A percentile compares a stretch with the other conserved stretches of the same genome.
Conservation (phyloP, 2,888 invertebrate species). For the Phaedon cochleariae region DNA sequence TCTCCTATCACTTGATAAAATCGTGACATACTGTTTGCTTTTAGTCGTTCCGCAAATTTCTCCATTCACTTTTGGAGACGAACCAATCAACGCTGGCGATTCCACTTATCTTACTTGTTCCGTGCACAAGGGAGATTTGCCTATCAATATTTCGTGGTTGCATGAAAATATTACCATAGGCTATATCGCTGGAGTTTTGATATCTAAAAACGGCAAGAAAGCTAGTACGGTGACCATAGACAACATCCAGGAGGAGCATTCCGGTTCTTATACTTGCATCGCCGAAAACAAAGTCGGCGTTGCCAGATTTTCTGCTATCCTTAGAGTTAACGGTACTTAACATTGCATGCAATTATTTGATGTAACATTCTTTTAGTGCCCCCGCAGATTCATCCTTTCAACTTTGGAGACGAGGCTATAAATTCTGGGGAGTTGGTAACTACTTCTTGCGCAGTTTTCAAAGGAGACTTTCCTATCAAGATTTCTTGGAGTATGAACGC, state of each 20-base stretch:
- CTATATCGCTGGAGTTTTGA: constrained; percentile 48
- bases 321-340: constrained; percentile 72
- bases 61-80: constrained; percentile 76
- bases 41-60: constrained; percentile 75
- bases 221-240: constrained; percentile 65
- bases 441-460: constrained; percentile 72
- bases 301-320: constrained; percentile 69
- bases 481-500: constrained; percentile 76
- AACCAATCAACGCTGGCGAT: constrained; percentile 80
- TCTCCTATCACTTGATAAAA: background rate
- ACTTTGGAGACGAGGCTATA: constrained; percentile 76
- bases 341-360: background rate
- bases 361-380: background rate
- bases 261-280: constrained; percentile 64
- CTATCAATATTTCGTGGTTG: constrained; percentile 79
- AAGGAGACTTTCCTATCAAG: constrained; percentile 81
- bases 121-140: constrained; percentile 81
- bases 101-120: constrained; percentile 78
- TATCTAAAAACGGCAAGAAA: constrained; percentile 60
- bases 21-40: constrained; percentile 25
- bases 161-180: constrained; percentile 68
- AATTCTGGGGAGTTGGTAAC: constrained; percentile 56
- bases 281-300: constrained; percentile 69
- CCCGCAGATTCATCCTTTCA: constrained; percentile 56
- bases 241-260: constrained; percentile 63